Conservation (phyloP, 2,113 vertebrate species). For the Otus sunia region DNA sequence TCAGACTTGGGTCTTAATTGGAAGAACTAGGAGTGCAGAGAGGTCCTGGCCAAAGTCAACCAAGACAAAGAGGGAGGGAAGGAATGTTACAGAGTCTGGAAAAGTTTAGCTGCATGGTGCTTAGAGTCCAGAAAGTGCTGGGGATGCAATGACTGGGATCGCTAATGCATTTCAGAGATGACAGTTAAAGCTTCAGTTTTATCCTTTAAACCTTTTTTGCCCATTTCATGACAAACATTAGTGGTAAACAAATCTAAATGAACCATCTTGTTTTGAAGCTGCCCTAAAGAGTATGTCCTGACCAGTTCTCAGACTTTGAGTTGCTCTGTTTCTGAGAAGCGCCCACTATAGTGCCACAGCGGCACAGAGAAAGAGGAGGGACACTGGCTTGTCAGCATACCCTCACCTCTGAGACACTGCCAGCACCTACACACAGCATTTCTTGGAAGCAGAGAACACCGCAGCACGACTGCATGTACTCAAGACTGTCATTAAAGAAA, state of each 20-base stretch:
- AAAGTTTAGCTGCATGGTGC: not conserved
- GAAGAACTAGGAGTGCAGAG: not conserved
- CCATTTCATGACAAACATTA: not conserved
- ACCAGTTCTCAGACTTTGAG: not conserved
- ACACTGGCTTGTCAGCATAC: not conserved
- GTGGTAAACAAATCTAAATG: not conserved
- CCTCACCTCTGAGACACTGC: not conserved
- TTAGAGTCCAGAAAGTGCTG: not conserved
- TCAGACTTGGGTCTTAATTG: not conserved
- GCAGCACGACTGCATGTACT: not conserved
- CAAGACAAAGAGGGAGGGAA: conserved; percentile 10
- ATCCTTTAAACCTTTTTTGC: not conserved
- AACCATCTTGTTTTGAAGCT: not conserved
- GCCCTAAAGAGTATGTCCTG: not conserved
- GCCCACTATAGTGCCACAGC: not conserved
- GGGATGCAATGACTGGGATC: not conserved
- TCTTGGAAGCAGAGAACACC: not conserved
- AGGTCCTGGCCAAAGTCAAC: conserved; percentile 37
- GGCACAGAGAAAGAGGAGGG: not conserved
- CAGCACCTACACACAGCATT: not conserved
- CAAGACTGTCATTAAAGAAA: conserved; percentile 1
- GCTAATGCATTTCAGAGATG: not conserved
- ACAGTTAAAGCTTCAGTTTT: not conserved
- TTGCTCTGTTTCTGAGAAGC: not conserved
- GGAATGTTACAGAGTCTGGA: conserved; percentile 3